These are phyloP conservation scores for Eristalis tenax DNA, from an alignment of 2,888 invertebrate species.

Conservation along the genomic window DNA sequence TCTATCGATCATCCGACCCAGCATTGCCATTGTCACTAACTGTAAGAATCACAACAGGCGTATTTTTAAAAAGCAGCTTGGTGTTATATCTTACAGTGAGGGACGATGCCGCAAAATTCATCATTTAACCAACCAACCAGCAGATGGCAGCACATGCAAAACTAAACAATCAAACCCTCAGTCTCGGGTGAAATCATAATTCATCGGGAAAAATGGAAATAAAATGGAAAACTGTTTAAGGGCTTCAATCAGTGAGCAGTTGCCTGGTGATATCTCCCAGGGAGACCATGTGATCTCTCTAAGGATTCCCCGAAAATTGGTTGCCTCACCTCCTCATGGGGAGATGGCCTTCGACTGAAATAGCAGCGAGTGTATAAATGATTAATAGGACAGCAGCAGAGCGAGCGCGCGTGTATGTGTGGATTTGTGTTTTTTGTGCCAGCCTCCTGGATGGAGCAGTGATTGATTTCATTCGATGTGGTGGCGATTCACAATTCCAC, in stretches of 20 bases:
- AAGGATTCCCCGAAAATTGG: not conserved
- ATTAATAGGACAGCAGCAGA: not conserved
- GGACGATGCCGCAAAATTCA: conserved; percentile 81
- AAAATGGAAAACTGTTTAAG: not conserved
- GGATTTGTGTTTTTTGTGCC: not conserved
- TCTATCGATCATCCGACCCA: not conserved
- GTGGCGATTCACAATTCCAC: not conserved
- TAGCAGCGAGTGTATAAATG: not conserved
- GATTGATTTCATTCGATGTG: conserved; percentile 48
- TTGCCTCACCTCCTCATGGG: not conserved
- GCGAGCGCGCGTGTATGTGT: not conserved
- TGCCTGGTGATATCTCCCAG: not conserved
- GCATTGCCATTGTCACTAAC: conserved; percentile 84
- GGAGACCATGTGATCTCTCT: not conserved
- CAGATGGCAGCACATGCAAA: not conserved
- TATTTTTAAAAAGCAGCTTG: conserved; percentile 87
- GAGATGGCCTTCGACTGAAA: not conserved
- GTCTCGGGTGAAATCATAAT: not conserved
- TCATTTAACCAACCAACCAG: conserved; percentile 36
- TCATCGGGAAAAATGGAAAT: not conserved
- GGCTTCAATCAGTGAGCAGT: not conserved
- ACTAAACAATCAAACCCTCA: not conserved
- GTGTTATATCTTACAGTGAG: conserved; percentile 99
- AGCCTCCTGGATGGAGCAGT: conserved; percentile 22
- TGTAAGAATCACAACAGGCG: conserved; percentile 97